Evolutionary conservation across 2,888 invertebrate genomes (phyloP).

Genomic region (Furcula furcula): DNA sequence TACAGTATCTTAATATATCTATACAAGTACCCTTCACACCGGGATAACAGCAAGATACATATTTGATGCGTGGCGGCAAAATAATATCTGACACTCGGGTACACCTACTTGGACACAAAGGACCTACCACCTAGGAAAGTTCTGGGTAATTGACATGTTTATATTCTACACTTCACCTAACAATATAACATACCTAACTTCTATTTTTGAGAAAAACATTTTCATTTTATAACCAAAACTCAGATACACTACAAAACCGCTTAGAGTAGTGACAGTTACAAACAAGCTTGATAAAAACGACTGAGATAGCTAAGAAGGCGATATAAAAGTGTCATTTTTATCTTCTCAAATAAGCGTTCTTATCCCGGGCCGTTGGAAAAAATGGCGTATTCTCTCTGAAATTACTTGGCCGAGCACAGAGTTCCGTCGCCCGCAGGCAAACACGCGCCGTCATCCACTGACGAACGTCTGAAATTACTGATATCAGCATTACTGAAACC

Average conservation of each 20-base stretch:
- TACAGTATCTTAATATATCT: no score
- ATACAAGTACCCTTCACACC: no score
- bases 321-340: conserved; percentile 41
- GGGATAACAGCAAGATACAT: no score
- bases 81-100: no score
- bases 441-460: conserved; percentile 35
- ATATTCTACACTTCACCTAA: no score
- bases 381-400: conserved; percentile 38
- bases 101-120: no score
- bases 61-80: no score
- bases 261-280: conserved; percentile 26
- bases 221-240: no score
- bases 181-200: no score
- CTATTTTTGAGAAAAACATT: no score
- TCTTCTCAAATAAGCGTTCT: conserved; percentile 37
- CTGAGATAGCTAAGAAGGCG: conserved; percentile 28
- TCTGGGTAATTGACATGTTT: no score
- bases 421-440: conserved; percentile 47
- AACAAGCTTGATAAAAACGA: conserved; percentile 25
- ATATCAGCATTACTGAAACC: conserved; percentile 38
- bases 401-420: conserved; percentile 40
- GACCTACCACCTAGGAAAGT: no score
- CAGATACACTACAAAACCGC: conserved; percentile 13
- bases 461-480: conserved; percentile 35
- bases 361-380: conserved; percentile 33